Base-by-base conservation (phyloP, 2,888 invertebrate species). In the Trisateles emortualis region DNA sequence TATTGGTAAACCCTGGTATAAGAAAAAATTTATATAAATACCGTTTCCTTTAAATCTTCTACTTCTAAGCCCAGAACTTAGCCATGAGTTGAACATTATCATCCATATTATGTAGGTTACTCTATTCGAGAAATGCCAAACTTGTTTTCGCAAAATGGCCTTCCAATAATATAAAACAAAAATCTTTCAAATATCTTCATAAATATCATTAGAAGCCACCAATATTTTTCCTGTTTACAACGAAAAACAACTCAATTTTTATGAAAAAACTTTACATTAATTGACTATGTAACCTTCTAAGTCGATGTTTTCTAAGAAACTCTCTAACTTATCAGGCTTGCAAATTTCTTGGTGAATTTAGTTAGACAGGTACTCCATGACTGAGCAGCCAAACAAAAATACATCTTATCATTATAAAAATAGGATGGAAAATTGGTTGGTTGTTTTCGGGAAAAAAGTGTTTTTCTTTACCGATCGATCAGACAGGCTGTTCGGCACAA, bases 241-340 rank as follows among this genome's bases (percentile, higher is more conserved):
- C 4, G 0, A 17, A 35, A 14, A 36, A 11, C 1, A 35, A 16
- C 14, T 35, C 1, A 13, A 1, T 10, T 35, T 16, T 16, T 9
- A 35, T 3, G 2, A 10, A 36, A 16, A 17, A 19, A 14, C 33
- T 33, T 32, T 3, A 6, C 33, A 33, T 33, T 14, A 33, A 16
- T 16, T 33, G 33, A 14, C 33, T 14, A 14, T 9, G 8, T 33
- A 33, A 14, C 3, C 14, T 14, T 5, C 32, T 29, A 10, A 29
- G 32, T 11, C 16, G 22, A 62, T 74, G 65, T 72, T 70, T 64
- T 56, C 52, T 36, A 58, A 51, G 59, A 44, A 70, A 67, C 68
- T 72, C 62, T 49, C 56, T 36, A 68, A 68, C 59, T 64, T 70
- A 71, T 72, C 66, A 65, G 57, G 65, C 59, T 76, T 79, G 64